Base-by-base conservation (phyloP, 2,888 invertebrate genomes). In the Ophion ellenae region DNA sequence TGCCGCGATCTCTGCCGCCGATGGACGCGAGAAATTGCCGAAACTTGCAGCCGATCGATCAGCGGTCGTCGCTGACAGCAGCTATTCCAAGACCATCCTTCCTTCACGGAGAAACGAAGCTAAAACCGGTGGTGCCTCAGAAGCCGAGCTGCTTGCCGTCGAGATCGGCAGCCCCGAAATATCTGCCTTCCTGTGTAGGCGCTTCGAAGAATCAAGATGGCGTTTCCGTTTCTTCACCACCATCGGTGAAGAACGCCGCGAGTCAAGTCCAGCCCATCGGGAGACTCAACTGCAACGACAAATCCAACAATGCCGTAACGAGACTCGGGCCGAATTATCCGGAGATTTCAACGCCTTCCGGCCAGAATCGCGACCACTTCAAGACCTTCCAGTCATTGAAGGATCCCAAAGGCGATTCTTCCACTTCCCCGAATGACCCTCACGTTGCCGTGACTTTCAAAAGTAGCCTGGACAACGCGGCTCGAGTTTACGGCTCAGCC, bases 1-100 rank as follows among this genome's bases (percentile, higher is more conserved):
- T 97, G 81, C 97, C 97, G 0, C 95, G 96, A 83, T 96, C 96
- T 87, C 97, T 97, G 1, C 95, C 96, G 24, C 97, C 96, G 20
- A 93, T 96, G 88, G 94, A 91, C 7, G 10, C 84, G 5, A 83
- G 87, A 64, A 75, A 74, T 57, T 57, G 47, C 14, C 73, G 83
- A 59, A 81, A 53, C 17, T 14, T 20, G 6, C 24, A 78, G n/a
- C 59, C 81, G 17, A 66, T 74, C 0, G 87, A 89, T 24, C 53
- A 70, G 6, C 80, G 86, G 20, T 71, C 86, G 11, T 67, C 87
- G 40, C 59, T 89, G 40, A 93, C 87, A 94, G 95, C 88, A 95
- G 96, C 90, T 92, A 95, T 95, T 86, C 95, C 95, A 0, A 92
- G 97, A 36, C 95, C 96, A 7, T 97, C 97, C 3, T 97, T 97